These are phyloP conservation scores for Stenurella melanura DNA, from an alignment of 2,888 invertebrate species.

Conservation along the genomic window DNA sequence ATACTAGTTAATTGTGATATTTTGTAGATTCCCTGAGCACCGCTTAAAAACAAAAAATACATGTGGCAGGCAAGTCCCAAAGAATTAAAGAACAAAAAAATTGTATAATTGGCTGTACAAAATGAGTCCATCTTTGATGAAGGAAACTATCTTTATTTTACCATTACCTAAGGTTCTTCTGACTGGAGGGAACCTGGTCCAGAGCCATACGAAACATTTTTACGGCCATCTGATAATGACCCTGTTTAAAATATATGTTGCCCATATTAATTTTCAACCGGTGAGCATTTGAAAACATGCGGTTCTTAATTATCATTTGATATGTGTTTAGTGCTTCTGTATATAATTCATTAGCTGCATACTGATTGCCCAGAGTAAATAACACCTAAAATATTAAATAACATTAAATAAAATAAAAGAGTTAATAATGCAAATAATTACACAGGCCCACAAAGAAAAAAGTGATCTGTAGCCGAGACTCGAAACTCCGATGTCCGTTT, in stretches of 20 bases:
- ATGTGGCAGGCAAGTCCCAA: no score
- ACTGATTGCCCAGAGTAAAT: slow-evolving; percentile 97
- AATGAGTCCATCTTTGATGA: no score
- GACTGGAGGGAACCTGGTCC: slow-evolving; percentile 95
- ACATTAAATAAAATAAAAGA: no score
- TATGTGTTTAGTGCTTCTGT: slow-evolving; percentile 97
- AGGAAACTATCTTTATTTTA: background rate
- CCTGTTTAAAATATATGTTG: slow-evolving; percentile 96
- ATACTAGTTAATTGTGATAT: no score
- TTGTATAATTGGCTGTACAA: no score
- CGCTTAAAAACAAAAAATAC: no score
- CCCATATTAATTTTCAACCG: slow-evolving; percentile 98
- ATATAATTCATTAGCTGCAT: slow-evolving; percentile 94
- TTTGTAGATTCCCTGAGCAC: no score
- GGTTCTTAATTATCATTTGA: slow-evolving; percentile 94
- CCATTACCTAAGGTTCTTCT: slow-evolving; percentile 90
- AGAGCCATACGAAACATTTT: slow-evolving; percentile 99
- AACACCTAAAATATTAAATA: slow-evolving; percentile 78
- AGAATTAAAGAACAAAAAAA: no score
- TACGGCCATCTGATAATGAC: slow-evolving; percentile 93
- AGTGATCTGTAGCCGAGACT: no score
- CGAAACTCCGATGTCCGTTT: no score
- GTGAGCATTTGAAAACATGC: slow-evolving; percentile 94
- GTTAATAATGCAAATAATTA: no score
- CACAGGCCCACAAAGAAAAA: no score